A percentile compares a stretch with the other conserved stretches of the same genome.
Conservation (phyloP, 2,797 vertebrate genomes). For the Sebastes oblongus region DNA sequence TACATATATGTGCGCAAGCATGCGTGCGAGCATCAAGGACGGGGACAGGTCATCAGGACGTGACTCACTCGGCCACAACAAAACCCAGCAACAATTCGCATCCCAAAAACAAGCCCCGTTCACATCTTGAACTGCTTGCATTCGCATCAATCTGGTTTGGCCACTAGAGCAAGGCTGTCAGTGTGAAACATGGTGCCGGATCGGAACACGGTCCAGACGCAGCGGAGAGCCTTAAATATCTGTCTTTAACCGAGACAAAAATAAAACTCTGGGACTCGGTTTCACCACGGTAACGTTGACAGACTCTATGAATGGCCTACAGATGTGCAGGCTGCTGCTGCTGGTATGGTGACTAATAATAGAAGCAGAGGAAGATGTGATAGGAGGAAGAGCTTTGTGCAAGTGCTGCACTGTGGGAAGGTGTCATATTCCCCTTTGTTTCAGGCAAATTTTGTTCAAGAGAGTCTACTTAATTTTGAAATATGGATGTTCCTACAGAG, state of each 20-base stretch:
- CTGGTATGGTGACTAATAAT: conserved; percentile 11
- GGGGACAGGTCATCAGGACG: conserved; percentile 39
- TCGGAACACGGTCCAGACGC: conserved; percentile 56
- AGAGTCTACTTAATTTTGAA: background rate
- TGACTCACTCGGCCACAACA: conserved; percentile 57
- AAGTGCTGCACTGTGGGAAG: background rate
- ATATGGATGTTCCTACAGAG: background rate
- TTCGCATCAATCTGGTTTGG: conserved; percentile 34
- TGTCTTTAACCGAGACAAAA: conserved; percentile 53
- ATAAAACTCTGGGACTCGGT: conserved; percentile 42
- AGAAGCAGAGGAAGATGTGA: conserved; percentile 8
- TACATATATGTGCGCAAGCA: conserved; percentile 11
- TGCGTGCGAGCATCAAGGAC: conserved; percentile 47
- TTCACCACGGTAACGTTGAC: conserved; percentile 13
- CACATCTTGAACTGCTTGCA: conserved; percentile 50
- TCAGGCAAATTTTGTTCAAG: background rate
- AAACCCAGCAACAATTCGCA: conserved; percentile 18
- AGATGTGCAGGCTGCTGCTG: conserved; percentile 49
- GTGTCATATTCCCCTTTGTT: background rate
- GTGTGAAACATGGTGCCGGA: conserved; percentile 3
- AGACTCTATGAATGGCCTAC: conserved; percentile 30
- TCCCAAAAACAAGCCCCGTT: conserved; percentile 17
- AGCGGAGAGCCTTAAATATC: conserved; percentile 23
- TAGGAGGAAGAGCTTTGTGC: background rate
- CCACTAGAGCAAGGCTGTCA: conserved; percentile 23